These are phyloP conservation scores for Hermaeophaga mercurialis DNA, from an alignment of 2,888 invertebrate species.

Conservation along the genomic window DNA sequence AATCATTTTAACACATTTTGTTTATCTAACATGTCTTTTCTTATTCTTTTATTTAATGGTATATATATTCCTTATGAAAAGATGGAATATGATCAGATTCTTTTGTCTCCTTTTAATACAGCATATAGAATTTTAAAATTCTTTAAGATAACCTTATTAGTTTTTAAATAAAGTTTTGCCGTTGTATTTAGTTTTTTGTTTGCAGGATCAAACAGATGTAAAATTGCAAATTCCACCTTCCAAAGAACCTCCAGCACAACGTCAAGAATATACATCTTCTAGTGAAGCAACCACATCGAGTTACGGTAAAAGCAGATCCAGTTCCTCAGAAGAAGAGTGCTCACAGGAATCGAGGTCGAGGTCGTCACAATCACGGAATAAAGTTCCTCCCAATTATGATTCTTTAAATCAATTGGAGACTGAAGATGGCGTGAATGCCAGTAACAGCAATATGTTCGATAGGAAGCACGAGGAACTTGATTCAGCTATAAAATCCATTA, in stretches of 20 bases:
- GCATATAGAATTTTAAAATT: too few species aligned
- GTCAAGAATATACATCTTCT: constrained; percentile 21
- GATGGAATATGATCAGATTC: too few species aligned
- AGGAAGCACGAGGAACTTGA: constrained; percentile 52
- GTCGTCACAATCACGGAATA: constrained; percentile 29
- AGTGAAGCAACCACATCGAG: constrained; percentile 34
- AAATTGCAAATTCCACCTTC: background rate
- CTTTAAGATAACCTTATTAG: too few species aligned
- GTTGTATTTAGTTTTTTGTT: too few species aligned
- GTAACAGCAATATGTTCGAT: constrained; percentile 36
- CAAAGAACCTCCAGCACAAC: constrained; percentile 4
- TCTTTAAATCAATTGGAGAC: constrained; percentile 27
- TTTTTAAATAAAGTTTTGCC: too few species aligned
- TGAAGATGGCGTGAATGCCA: constrained; percentile 20
- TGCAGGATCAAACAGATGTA: constrained; percentile 19
- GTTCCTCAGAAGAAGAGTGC: constrained; percentile 30
- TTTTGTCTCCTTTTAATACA: too few species aligned
- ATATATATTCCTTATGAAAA: too few species aligned
- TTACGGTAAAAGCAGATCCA: constrained; percentile 28
- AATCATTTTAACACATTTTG: too few species aligned
- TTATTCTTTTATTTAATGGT: too few species aligned
- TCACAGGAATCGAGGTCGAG: constrained; percentile 30
- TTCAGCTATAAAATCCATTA: constrained; percentile 54
- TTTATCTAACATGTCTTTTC: too few species aligned
- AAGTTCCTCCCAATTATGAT: constrained; percentile 9